Evolutionary conservation across 2,113 vertebrate species (phyloP).

Genomic region (Pygoscelis adeliae): DNA sequence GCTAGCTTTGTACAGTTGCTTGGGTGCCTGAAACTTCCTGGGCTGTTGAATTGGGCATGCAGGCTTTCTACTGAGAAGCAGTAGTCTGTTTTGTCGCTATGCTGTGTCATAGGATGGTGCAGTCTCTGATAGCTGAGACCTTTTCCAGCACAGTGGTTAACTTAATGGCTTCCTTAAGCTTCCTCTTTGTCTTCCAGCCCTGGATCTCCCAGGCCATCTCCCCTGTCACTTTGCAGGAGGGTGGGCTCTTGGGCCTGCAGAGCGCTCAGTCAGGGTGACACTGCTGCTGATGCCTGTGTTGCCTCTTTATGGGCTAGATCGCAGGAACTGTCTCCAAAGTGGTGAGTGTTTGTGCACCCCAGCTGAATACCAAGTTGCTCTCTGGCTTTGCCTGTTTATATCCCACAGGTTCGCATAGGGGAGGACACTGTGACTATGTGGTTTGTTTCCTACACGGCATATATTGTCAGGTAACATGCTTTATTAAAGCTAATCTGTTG

Average conservation of each 20-base stretch:
- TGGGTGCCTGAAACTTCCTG: neutral
- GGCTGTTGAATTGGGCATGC: neutral
- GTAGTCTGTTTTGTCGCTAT: neutral
- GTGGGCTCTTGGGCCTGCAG: neutral
- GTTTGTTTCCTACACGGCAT: neutral
- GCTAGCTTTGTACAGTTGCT: neutral
- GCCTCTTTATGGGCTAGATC: neutral
- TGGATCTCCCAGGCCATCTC: neutral
- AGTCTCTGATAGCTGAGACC: neutral
- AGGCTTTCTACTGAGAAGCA: neutral
- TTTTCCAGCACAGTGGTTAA: neutral
- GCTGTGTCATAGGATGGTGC: neutral
- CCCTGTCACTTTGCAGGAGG: neutral
- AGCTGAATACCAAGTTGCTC: neutral
- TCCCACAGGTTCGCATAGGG: rapidly evolving
- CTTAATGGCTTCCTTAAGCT: neutral
- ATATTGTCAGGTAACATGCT: neutral
- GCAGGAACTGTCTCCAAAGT: neutral
- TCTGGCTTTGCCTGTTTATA: neutral
- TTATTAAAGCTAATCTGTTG: neutral
- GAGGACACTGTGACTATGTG: neutral
- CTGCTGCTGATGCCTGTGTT: neutral
- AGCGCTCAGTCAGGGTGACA: neutral
- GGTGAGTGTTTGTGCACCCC: neutral
- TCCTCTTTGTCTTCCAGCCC: neutral